Conservation (phyloP, 2,797 vertebrate species). For the Gymnothorax reevesii region DNA sequence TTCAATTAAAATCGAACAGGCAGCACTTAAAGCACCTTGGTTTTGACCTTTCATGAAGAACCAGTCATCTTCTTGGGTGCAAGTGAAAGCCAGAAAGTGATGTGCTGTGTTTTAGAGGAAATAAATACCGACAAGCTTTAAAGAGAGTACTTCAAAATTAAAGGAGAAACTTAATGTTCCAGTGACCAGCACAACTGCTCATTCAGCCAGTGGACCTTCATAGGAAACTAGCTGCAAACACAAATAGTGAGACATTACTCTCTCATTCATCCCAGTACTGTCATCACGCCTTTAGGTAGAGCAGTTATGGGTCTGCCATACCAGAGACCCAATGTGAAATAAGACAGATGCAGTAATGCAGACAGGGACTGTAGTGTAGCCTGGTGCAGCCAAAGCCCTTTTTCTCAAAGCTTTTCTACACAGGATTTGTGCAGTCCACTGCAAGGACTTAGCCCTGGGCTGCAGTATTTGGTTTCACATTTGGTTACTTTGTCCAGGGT, state of each 20-base stretch:
- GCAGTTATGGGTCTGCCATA: not conserved
- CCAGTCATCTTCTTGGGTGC: not conserved
- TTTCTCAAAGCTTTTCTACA: no score
- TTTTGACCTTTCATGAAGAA: not conserved
- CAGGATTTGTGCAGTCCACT: no score
- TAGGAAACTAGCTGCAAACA: no score
- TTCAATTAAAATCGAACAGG: not conserved
- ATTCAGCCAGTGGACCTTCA: not conserved
- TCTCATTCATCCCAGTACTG: not conserved
- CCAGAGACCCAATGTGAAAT: not conserved
- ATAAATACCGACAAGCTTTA: not conserved
- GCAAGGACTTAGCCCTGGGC: no score
- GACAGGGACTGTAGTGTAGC: not conserved
- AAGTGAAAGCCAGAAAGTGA: not conserved
- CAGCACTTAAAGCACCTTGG: slow-evolving; percentile 7
- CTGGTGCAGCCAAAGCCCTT: not conserved
- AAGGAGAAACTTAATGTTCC: not conserved
- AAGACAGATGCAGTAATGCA: no score
- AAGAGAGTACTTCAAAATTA: not conserved
- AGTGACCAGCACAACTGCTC: not conserved
- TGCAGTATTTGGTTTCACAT: no score
- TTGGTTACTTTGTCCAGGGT: no score
- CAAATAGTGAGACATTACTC: not conserved
- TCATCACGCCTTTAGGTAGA: not conserved
- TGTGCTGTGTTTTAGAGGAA: not conserved